phyloP scores from a whole-genome alignment of 2,113 vertebrate species.

The Axis porcinus region DNA sequence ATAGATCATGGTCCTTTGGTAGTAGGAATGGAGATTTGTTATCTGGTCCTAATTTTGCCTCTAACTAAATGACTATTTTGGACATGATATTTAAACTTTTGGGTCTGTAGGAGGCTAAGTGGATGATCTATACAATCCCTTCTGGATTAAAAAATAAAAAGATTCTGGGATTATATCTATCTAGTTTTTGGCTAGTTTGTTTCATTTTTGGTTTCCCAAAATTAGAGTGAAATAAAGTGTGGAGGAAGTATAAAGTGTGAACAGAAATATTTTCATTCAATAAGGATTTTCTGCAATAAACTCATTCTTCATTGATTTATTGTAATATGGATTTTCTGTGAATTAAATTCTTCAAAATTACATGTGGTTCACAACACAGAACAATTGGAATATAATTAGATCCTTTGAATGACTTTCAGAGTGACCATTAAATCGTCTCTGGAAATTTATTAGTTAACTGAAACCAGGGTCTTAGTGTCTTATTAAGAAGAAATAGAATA shows the following conservation, averaged over 20 bases:
- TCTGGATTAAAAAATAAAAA: background rate
- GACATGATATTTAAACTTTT: background rate
- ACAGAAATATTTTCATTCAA: slow-evolving; percentile 1
- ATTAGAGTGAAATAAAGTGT: slow-evolving; percentile 38
- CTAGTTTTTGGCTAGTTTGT: background rate
- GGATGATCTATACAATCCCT: background rate
- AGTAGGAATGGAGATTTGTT: background rate
- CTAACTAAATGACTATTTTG: background rate
- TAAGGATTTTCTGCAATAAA: background rate
- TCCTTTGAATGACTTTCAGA: background rate
- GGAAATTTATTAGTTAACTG: slow-evolving; percentile 2
- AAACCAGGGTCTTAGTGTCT: background rate
- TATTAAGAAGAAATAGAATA: slow-evolving; percentile 5
- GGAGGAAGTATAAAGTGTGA: background rate
- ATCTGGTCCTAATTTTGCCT: background rate
- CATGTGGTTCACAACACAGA: background rate
- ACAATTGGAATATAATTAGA: slow-evolving; percentile 19
- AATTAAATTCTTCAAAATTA: slow-evolving; percentile 30
- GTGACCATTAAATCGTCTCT: background rate
- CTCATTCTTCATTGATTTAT: slow-evolving; percentile 1
- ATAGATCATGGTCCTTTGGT: background rate
- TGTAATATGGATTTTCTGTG: background rate
- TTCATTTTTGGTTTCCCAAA: background rate
- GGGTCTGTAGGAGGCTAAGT: background rate
- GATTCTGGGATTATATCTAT: background rate